A percentile compares a stretch with the other conserved stretches of the same genome.
Evolutionary conservation across 2,888 invertebrate genomes (phyloP).

Genomic region (Caenorhabditis sp.): DNA sequence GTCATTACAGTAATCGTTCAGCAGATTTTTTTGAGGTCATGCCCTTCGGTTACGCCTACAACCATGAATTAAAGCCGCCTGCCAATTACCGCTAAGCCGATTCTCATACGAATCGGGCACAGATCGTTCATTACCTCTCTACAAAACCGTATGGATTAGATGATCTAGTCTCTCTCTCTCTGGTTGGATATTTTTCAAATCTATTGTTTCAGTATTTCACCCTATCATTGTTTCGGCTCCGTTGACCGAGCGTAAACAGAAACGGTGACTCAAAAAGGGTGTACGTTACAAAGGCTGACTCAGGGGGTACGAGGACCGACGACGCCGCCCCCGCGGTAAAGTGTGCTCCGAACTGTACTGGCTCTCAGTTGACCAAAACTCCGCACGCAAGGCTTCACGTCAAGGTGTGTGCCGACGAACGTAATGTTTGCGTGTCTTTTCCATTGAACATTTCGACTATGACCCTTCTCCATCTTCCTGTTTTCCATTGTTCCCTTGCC

Average conservation of each 20-base stretch:
- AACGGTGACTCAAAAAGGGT: constrained; percentile 33
- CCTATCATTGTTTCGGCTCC: no score
- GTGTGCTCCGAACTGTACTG: constrained; percentile 31
- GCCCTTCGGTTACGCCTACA: background rate
- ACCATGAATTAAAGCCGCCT: constrained; percentile 38
- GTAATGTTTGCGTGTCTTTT: constrained; percentile 37
- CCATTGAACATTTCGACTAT: constrained; percentile 36
- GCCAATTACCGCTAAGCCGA: constrained; percentile 22
- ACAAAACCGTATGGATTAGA: constrained; percentile 4
- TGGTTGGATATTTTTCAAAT: no score
- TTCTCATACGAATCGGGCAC: no score
- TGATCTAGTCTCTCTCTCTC: background rate
- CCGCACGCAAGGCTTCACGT: constrained; percentile 44
- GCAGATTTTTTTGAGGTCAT: constrained; percentile 16
- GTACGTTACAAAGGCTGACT: constrained; percentile 35
- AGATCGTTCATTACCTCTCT: background rate
- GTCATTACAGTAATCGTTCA: constrained; percentile 16
- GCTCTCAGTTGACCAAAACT: constrained; percentile 42
- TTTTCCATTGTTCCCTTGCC: constrained; percentile 32
- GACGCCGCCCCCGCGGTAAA: constrained; percentile 17
- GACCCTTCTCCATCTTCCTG: constrained; percentile 34
- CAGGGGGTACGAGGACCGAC: constrained; percentile 15
- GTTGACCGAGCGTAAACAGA: no score
- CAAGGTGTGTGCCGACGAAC: constrained; percentile 40
- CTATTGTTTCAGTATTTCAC: no score